Evolutionary conservation across 2,113 vertebrate species (phyloP), one percentile per base, ranked within the genome.

Genomic region (Nothobranchius furzeri): DNA sequence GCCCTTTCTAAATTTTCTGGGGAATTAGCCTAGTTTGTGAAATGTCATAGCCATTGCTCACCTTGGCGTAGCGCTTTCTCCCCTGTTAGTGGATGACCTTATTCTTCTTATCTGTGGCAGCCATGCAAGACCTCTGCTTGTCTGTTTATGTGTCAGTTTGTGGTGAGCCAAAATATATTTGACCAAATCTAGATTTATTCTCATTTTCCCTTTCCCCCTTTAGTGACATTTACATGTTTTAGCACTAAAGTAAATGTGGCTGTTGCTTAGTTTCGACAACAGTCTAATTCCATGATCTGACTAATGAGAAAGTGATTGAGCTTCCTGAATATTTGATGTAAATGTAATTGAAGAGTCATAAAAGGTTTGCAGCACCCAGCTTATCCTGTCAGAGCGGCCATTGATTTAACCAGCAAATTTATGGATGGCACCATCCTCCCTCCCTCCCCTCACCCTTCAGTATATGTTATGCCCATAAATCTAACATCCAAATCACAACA

Each of bases 11-110:
- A 65, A 83, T 64, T 78, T 89, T 87, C 87, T 24, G 61, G 86
- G 86, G 86, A 90, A 88, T 90, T 88, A 90, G 86, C 86, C 88
- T 73, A 81, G 83, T 89, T 85, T 88, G 80, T 81, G 82, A 90
- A 91, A 91, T 90, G 90, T 87, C 90, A 91, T 70, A 75, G 83
- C 81, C 77, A 87, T 91, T 85, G 80, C 86, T 89, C 83, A 89
- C 86, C 86, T 87, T 87, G 53, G 65, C 73, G 42, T 54, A 42
- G 68, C 59, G 43, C 81, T 70, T 78, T 79, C 84, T 88, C 88
- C 83, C 85, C 87, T 78, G 85, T 86, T 83, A 85, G 86, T 66
- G 50, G 61, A 57, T 90, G 90, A 90, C 90, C 88, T 89, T 91
- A 86, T 90, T 89, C 82, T 75, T 77, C 74, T 88, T 90, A 89